Base-by-base conservation (phyloP, 2,113 vertebrate species). In the Morphnarchus princeps region DNA sequence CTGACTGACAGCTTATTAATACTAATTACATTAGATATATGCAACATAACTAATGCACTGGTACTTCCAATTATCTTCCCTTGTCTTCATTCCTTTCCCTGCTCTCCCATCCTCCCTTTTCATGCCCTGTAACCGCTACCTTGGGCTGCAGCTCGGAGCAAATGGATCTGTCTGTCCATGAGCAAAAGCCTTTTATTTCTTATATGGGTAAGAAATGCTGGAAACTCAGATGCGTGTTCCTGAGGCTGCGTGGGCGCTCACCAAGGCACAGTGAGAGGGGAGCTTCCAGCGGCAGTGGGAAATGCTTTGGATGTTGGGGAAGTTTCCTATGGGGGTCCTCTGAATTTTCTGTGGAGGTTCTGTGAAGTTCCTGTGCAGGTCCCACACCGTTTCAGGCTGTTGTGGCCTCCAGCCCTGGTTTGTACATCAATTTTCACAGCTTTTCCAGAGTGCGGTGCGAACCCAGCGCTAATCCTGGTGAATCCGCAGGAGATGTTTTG, bases 1-100 rank as follows among this genome's bases (percentile, higher is more conserved):
- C 94, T 96, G 96, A 95, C 85, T 97, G 97, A 94, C 97, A 97
- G 94, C 96, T 95, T 97, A 97, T 97, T 97, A 97, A 96, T 97
- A 95, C 95, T 97, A 97, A 97, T 97, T 97, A 89, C 61, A 36
- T 92, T 95, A 87, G 88, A 96, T 89, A 95, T 92, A 94, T 95
- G 91, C 92, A 97, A 95, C 87, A 94, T 92, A 96, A 95, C 91
- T 90, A 87, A 91, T 94, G 92, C 86, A 73, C 82, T 95, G 88
- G 72, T 97, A 89, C 82, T 95, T 93, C 57, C 93, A 96, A 96
- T 97, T 96, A 97, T 95, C 87, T 97, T 96, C 59, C 67, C 91
- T 93, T 96, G 96, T 95, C 94, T 97, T 95, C 78, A 71, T 96
- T 93, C 47, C 19, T 96, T 93, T 40, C 66, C 25, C 36, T 77